A percentile compares a stretch with the other conserved stretches of the same genome.
These are phyloP conservation scores for Gandaritis pyraliata DNA, from an alignment of 2,888 invertebrate species.

Conservation along the genomic window DNA sequence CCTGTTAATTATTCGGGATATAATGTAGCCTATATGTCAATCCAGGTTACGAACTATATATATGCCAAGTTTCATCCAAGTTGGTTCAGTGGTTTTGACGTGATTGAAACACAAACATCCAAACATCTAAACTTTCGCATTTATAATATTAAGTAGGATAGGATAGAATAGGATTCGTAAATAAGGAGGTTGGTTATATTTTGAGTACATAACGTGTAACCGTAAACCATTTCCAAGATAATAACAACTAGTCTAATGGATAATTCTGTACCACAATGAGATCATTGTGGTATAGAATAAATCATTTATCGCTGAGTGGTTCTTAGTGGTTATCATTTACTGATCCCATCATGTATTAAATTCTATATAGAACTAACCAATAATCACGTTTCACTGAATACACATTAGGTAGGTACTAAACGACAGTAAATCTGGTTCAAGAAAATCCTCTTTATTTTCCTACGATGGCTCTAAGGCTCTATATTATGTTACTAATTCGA, in stretches of 20 bases:
- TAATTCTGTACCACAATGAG: conserved; percentile 7
- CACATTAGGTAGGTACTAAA: conserved; percentile 2
- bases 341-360: conserved; percentile 27
- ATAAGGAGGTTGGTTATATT: not conserved
- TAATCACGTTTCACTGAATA: conserved; percentile 34
- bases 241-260: not conserved
- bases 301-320: conserved; percentile 11
- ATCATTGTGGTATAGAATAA: conserved; percentile 6
- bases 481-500: too few species aligned
- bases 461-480: too few species aligned
- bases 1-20: too few species aligned
- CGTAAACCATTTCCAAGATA: conserved; percentile 1
- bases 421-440: conserved; percentile 11
- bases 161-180: too few species aligned
- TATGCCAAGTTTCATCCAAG: too few species aligned
- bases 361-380: conserved; percentile 25
- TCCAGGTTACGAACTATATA: too few species aligned
- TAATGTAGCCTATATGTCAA: too few species aligned
- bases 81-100: too few species aligned
- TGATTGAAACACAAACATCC: too few species aligned
- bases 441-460: too few species aligned
- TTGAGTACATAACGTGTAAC: not conserved
- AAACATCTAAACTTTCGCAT: too few species aligned
- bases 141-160: too few species aligned
- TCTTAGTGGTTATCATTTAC: conserved; percentile 13